Evolutionary conservation across 2,113 vertebrate genomes (phyloP).

Genomic region (Pachycephala philippinensis): DNA sequence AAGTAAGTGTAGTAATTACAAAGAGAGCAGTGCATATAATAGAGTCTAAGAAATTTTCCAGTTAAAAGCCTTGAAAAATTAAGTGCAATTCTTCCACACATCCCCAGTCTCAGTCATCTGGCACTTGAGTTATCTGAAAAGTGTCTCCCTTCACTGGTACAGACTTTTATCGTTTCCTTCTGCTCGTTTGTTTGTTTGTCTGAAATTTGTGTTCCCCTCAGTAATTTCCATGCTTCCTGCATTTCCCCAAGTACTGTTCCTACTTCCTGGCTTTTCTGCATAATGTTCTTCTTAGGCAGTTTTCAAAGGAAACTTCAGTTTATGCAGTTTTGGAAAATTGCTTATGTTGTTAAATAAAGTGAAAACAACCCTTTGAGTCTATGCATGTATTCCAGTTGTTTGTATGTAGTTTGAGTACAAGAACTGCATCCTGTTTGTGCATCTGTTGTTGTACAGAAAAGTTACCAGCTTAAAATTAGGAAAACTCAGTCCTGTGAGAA

Average conservation of each 20-base stretch:
- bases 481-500: neutral
- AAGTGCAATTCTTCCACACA: neutral
- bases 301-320: constrained; percentile 35
- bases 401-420: neutral
- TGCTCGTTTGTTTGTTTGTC: neutral
- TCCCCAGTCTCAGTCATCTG: neutral
- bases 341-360: constrained; percentile 13
- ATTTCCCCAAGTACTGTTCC: neutral
- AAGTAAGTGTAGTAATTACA: constrained; percentile 12
- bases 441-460: neutral
- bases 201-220: constrained; percentile 12
- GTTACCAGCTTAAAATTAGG: neutral
- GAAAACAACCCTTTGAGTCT: neutral
- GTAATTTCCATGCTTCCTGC: constrained; percentile 12
- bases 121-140: constrained; percentile 17
- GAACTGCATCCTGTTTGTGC: neutral
- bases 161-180: neutral
- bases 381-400: neutral
- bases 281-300: neutral
- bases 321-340: constrained; percentile 9
- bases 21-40: neutral
- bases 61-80: constrained; percentile 39
- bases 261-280: constrained; percentile 31
- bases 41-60: neutral
- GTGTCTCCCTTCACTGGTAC: constrained; percentile 8